Conservation (phyloP, 1,140 invertebrate genomes). For the Scylla paramamosain region DNA sequence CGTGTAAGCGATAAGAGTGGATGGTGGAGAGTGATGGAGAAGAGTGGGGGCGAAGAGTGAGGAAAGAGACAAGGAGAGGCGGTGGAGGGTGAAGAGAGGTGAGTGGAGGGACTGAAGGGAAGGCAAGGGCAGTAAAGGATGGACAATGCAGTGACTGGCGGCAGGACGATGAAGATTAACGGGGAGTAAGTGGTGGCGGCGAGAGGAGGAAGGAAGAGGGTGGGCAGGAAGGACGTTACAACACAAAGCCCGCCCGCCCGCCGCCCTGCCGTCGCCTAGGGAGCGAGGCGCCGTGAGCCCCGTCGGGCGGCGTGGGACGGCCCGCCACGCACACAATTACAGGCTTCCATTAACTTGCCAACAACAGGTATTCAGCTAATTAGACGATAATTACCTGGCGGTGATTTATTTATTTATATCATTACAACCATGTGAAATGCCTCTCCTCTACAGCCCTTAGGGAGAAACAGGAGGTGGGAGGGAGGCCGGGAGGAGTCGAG, state of each 20-base stretch:
- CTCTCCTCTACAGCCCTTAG: background rate
- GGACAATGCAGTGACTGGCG: background rate
- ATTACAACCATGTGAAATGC: constrained; percentile 33
- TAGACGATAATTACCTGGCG: background rate
- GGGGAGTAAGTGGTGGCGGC: no score
- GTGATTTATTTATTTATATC: background rate
- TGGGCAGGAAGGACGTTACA: background rate
- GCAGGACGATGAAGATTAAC: no score
- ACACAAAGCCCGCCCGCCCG: background rate
- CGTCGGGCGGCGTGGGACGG: background rate
- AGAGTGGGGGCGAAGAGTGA: background rate
- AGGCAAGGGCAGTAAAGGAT: background rate
- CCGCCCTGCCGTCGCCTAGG: background rate
- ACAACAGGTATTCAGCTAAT: constrained; percentile 4
- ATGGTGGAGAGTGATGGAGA: no score
- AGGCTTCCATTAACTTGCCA: constrained; percentile 21
- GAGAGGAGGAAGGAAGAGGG: no score
- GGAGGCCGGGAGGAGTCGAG: no score
- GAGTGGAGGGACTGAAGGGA: background rate
- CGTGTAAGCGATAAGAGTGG: no score
- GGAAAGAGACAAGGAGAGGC: no score
- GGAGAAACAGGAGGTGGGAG: background rate
- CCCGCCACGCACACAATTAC: background rate
- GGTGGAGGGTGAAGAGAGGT: background rate
- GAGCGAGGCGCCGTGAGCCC: background rate